Base-by-base conservation (phyloP, 2,113 vertebrate genomes). In the Coreoperca whiteheadi region DNA sequence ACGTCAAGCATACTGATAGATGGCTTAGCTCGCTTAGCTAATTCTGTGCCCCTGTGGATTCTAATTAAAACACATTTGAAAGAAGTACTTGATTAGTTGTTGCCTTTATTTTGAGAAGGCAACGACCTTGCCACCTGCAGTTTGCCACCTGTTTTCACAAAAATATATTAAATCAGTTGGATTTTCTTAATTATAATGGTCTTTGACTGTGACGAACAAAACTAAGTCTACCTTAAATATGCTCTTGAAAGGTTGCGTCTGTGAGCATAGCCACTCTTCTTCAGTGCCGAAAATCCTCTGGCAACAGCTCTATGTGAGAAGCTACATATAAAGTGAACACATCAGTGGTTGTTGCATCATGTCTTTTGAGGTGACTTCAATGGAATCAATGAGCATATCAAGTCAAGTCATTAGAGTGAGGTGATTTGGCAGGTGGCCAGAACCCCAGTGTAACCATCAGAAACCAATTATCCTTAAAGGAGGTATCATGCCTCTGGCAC, bases 381-480 rank as follows among this genome's bases (percentile, higher is more conserved):
- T 75, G n/a, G 25, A 88, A 89, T 87, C 83, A 67, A 8, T 61
- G 63, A 87, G 74, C 32, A 75, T 41, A 80, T 88, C 76, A 57
- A 83, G 71, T 77, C 25, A 43, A 66, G 59, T 86, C 74, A 81
- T 88, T 88, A 84, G 39, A 46, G 69, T 67, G 79, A 82, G 77
- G 76, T 85, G 83, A 93, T 85, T 72, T 87, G 86, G 91, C 92
- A 84, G 77, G 79, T 87, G 83, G 91, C 91, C 90, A 89, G 43
- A 69, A 71, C 83, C 73, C 78, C 57, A 70, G 85, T 77, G 88
- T 88, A 87, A 88, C 90, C 88, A 89, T 82, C 81, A 65, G 76
- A 91, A 93, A 91, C 83, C 85, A 91, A 93, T 94, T 93, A 89
- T 88, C 84, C 85, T 87, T 88, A 78, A 89, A 60, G 50, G 87